Conservation (phyloP, 1,140 invertebrate genomes). For the Sarcophaga peregrina region DNA sequence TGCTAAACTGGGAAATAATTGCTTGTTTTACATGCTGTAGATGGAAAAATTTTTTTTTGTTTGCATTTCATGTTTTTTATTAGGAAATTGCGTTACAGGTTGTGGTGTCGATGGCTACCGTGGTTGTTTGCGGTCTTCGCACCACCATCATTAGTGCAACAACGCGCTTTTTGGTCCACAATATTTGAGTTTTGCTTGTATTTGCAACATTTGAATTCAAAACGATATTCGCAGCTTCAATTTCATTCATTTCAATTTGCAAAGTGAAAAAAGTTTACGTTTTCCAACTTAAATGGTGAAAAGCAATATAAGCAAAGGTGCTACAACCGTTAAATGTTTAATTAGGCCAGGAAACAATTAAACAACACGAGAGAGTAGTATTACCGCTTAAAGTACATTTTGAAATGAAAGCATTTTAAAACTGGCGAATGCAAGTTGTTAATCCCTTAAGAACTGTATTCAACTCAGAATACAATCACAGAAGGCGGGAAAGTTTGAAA, state of each 20-base stretch:
- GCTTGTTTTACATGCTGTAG: too few relatives aligned
- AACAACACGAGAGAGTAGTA: too few relatives aligned
- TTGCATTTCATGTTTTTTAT: background rate
- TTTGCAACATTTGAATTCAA: background rate
- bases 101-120: background rate
- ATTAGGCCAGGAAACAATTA: conserved; percentile 21
- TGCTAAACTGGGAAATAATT: too few relatives aligned
- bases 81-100: background rate
- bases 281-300: background rate
- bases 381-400: too few relatives aligned
- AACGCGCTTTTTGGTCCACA: background rate
- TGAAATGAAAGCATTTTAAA: background rate
- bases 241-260: background rate
- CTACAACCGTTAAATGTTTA: conserved; percentile 37
- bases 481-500: background rate
- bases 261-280: background rate
- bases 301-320: conserved; percentile 17
- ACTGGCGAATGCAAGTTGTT: background rate
- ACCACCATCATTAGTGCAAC: background rate
- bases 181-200: background rate
- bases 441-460: background rate
- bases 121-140: background rate
- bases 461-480: background rate
- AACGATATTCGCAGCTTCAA: background rate
- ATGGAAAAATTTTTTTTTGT: background rate